Percentiles rank a stretch among this genome's conserved stretches.
These are phyloP conservation scores for Scaptomyza montana DNA, from an alignment of 1,140 invertebrate species.

Conservation along the genomic window DNA sequence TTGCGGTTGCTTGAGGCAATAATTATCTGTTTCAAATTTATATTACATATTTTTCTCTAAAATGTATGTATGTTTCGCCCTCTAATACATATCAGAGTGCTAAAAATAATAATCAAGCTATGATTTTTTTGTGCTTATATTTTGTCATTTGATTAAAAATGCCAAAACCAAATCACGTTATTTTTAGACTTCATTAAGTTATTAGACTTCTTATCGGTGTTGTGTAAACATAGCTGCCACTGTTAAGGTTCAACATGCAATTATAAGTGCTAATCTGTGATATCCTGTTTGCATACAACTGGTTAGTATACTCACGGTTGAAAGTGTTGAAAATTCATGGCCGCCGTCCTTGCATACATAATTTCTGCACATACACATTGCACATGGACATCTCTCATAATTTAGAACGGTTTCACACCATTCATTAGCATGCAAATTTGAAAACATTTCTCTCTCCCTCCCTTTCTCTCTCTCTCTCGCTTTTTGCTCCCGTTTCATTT, in stretches of 20 bases:
- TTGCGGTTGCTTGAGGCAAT: not conserved
- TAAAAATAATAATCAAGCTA: too few relatives aligned
- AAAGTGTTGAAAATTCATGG: constrained; percentile 28
- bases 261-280: constrained; percentile 49
- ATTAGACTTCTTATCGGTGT: too few relatives aligned
- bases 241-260: too few relatives aligned
- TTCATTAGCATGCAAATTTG: constrained; percentile 74
- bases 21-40: not conserved
- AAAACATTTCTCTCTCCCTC: constrained; percentile 56
- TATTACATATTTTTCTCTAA: too few relatives aligned
- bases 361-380: constrained; percentile 46
- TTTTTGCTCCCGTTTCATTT: constrained; percentile 11
- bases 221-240: not conserved
- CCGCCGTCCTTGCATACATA: constrained; percentile 8
- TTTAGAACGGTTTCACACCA: constrained; percentile 40
- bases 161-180: too few relatives aligned
- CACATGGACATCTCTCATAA: constrained; percentile 8
- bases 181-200: too few relatives aligned
- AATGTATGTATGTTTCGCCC: too few relatives aligned
- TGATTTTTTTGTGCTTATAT: too few relatives aligned
- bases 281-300: constrained; percentile 21
- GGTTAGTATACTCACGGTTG: constrained; percentile 12
- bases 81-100: too few relatives aligned
- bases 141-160: too few relatives aligned
- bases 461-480: not conserved